Evolutionary conservation across 2,888 invertebrate species (phyloP).

Genomic region (Chorisops tibialis): DNA sequence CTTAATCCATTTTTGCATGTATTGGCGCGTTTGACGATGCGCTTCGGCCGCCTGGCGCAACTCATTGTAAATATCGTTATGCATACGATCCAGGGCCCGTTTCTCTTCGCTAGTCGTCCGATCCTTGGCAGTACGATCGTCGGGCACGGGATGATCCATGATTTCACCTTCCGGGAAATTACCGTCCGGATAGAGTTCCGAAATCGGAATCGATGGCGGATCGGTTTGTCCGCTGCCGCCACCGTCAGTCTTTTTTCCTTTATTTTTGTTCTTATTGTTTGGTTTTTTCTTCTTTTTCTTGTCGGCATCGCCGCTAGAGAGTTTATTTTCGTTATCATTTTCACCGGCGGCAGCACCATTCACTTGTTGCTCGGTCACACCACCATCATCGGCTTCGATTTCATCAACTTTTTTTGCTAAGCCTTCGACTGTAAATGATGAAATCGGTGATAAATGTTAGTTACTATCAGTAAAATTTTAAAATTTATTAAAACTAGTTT

Average conservation of each 20-base stretch:
- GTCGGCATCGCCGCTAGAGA: conserved; percentile 37
- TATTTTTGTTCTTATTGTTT: conserved; percentile 67
- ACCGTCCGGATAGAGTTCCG: conserved; percentile 80
- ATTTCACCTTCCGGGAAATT: conserved; percentile 87
- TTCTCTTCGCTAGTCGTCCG: conserved; percentile 85
- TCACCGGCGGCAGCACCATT: too few species aligned
- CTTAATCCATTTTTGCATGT: conserved; percentile 88
- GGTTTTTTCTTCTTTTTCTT: conserved; percentile 57
- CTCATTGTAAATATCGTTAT: conserved; percentile 91
- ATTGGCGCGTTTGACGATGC: conserved; percentile 76
- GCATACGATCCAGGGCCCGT: conserved; percentile 82
- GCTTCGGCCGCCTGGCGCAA: conserved; percentile 96
- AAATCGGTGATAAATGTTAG: too few species aligned
- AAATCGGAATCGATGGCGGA: conserved; percentile 84
- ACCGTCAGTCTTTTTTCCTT: conserved; percentile 37
- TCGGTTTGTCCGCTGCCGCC: conserved; percentile 63
- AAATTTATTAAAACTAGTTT: too few species aligned
- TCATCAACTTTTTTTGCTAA: conserved; percentile 46
- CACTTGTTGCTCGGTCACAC: conserved; percentile 24
- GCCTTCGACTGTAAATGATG: conserved; percentile 43
- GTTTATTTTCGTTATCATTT: conserved; percentile 14
- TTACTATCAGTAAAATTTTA: too few species aligned
- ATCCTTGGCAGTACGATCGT: conserved; percentile 82
- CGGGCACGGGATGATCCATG: conserved; percentile 72
- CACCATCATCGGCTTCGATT: conserved; percentile 37